phyloP scores from a whole-genome alignment of 2,888 invertebrate species.

The Melanostoma mellinum region DNA sequence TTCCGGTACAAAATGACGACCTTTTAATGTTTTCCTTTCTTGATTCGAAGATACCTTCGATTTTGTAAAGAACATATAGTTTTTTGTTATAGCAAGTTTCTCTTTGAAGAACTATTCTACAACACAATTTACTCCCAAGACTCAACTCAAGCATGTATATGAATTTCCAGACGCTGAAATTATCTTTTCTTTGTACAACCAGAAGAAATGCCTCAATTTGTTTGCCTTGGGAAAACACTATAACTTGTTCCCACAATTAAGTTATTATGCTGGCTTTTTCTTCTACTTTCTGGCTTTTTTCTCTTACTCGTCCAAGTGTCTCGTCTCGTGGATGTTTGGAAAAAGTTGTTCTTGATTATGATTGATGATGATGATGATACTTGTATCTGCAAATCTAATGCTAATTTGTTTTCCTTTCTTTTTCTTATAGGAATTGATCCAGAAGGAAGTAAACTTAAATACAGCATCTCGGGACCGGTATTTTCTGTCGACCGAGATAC shows the following conservation, averaged over 20 bases:
- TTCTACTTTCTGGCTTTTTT: slow-evolving; percentile 50
- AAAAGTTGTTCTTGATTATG: slow-evolving; percentile 29
- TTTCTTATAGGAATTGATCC: slow-evolving; percentile 86
- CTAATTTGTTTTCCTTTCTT: slow-evolving; percentile 1
- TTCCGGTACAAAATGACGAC: too few relatives aligned
- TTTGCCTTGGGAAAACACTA: slow-evolving; percentile 26
- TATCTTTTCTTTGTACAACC: too few relatives aligned
- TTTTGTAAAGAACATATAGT: too few relatives aligned
- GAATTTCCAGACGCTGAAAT: too few relatives aligned
- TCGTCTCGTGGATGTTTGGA: not conserved
- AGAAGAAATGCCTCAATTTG: not conserved
- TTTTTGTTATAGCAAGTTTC: too few relatives aligned
- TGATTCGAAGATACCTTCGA: too few relatives aligned
- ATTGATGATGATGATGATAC: slow-evolving; percentile 36
- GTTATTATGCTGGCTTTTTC: slow-evolving; percentile 41
- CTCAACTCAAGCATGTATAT: too few relatives aligned
- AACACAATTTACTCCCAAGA: too few relatives aligned
- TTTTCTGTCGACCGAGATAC: slow-evolving; percentile 90
- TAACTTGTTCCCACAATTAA: slow-evolving; percentile 50
- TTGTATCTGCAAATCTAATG: slow-evolving; percentile 13
- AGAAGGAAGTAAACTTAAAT: slow-evolving; percentile 88
- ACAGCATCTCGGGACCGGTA: slow-evolving; percentile 91
- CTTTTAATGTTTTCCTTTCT: too few relatives aligned
- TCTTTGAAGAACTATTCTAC: too few relatives aligned
- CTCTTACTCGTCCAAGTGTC: not conserved